Percentiles rank a stretch among this genome's conserved stretches.
These are phyloP conservation scores for Tachycineta bicolor DNA, from an alignment of 2,113 vertebrate genomes.

Conservation along the genomic window DNA sequence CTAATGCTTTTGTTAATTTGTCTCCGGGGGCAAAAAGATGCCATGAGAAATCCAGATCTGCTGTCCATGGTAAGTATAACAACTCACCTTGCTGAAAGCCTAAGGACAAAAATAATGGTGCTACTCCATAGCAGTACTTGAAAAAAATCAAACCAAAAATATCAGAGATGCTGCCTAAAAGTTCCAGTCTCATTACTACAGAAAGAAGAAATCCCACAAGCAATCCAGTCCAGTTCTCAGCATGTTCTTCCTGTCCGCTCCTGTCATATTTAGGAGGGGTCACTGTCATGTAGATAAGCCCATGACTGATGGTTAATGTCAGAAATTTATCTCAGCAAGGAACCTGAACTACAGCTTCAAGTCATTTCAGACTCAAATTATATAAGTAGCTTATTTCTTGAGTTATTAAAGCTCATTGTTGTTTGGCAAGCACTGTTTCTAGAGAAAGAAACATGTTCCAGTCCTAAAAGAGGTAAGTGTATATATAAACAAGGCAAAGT, in stretches of 20 bases:
- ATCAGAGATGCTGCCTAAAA: neutral
- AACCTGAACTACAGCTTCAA: neutral
- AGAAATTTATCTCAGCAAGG: neutral
- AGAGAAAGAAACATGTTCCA: neutral
- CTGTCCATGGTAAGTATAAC: neutral
- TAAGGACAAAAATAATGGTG: neutral
- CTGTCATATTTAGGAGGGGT: neutral
- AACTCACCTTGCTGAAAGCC: neutral
- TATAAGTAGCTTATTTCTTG: neutral
- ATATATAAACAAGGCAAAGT: neutral
- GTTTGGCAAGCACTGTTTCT: neutral
- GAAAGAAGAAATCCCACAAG: neutral
- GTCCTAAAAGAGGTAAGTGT: neutral
- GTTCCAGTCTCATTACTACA: neutral
- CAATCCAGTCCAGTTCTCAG: neutral
- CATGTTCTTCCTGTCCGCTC: neutral
- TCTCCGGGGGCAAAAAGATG: neutral
- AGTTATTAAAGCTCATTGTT: neutral
- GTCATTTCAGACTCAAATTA: neutral
- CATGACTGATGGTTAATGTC: neutral
- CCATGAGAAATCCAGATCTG: neutral
- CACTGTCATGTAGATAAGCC: neutral
- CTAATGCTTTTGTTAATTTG: neutral
- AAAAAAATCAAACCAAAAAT: neutral
- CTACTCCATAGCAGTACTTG: neutral